A percentile compares a stretch with the other conserved stretches of the same genome.
Evolutionary conservation across 2,888 invertebrate species (phyloP).

Genomic region (Tiliacea aurago): DNA sequence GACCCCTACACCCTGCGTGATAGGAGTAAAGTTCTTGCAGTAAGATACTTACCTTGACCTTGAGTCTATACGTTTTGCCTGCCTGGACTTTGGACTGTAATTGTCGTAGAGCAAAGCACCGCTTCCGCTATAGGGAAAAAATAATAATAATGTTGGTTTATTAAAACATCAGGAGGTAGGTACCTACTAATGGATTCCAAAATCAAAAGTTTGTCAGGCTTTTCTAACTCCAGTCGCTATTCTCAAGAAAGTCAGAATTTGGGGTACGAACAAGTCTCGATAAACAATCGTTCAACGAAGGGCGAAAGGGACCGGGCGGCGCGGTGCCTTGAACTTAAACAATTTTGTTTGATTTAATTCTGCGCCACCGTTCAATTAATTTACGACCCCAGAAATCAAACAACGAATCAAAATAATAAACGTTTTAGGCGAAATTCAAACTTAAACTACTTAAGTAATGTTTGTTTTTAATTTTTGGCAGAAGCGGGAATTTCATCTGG

Average conservation of each 20-base stretch:
- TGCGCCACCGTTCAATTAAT: constrained; percentile 24
- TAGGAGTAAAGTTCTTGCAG: constrained; percentile 85
- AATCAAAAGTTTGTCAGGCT: constrained; percentile 21
- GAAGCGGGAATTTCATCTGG: background rate
- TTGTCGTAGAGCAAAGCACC: background rate
- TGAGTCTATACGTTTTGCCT: background rate
- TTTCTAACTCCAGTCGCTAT: constrained; percentile 14
- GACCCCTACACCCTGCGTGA: constrained; percentile 92
- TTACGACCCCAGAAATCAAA: constrained; percentile 32
- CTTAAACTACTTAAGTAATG: constrained; percentile 4
- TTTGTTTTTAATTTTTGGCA: constrained; percentile 8
- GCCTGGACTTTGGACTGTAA: background rate
- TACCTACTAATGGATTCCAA: background rate
- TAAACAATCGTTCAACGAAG: constrained; percentile 35
- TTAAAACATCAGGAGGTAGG: background rate
- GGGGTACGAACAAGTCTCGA: constrained; percentile 20
- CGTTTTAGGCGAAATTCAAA: constrained; percentile 6
- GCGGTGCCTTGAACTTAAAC: constrained; percentile 18
- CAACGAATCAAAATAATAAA: constrained; percentile 26
- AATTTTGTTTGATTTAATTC: constrained; percentile 48
- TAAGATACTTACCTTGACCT: background rate
- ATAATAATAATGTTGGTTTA: background rate
- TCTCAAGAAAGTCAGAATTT: constrained; percentile 34
- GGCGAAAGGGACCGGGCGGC: constrained; percentile 26
- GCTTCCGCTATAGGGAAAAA: background rate